Evolutionary conservation across 2,888 invertebrate genomes (phyloP), one percentile per base, ranked within the genome.

Genomic region (Sipha maydis): DNA sequence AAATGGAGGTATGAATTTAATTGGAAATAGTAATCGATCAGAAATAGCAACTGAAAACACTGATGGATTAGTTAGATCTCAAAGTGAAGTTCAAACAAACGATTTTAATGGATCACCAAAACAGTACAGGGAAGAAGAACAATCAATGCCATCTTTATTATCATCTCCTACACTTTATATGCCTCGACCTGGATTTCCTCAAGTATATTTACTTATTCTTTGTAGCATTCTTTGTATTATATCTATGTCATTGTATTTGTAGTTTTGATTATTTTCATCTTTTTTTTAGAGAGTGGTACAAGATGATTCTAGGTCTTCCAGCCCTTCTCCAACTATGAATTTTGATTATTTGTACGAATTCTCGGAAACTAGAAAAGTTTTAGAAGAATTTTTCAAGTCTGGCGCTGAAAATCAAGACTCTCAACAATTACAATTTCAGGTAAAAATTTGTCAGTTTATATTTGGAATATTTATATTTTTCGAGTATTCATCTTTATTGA

Each of bases 331-430:
- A 19, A 92, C 93, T 21, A 92, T 92, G 91, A 96, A 96, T 67
- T 97, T 96, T 92, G 97, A 97, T 93, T 97, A 97, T 92, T 92
- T 97, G 90, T 97, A 97, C 92, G 97, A 97, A 92, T 97, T 97
- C 92, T 97, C 97, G 0, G 97, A 97, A 92, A 97, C 97, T 41
- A 93, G 97, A 90, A 97, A 97, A 93, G 97, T 97, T 79, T 93
- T 97, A 76, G 97, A 97, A 91, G 97, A 97, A 92, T 97, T 97
- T 93, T 97, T 97, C 93, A 95, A 96, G 82, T 94, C 95, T 54
- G 90, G 83, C 61, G 83, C 89, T 38, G 85, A 84, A 67, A 89
- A 89, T 71, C 89, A 90, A 14, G 89, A 89, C 75, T 54, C 73
- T 79, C 88, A 90, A 78, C 89, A 89, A 56, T 75, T 88, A 34